Evolutionary conservation across 2,888 invertebrate species (phyloP).

Genomic region (Cheilosia vulpina): DNA sequence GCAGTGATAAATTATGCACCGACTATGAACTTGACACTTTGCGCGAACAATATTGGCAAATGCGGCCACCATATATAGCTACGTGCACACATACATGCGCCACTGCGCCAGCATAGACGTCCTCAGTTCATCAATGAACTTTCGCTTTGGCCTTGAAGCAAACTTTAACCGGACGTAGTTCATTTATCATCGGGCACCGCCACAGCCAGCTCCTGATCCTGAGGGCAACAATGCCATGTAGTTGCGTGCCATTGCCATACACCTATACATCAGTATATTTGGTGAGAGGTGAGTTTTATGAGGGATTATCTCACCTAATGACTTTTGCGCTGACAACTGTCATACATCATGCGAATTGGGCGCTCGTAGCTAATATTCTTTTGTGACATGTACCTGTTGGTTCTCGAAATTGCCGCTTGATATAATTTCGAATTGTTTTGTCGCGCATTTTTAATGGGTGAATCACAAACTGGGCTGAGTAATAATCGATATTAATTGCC

Average conservation of each 20-base stretch:
- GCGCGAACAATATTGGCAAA: constrained; percentile 71
- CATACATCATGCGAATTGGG: constrained; percentile 71
- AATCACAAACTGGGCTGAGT: constrained; percentile 53
- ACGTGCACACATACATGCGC: neutral
- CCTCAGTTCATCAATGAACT: constrained; percentile 73
- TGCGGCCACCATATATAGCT: constrained; percentile 35
- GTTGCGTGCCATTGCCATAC: constrained; percentile 7
- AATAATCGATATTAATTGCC: constrained; percentile 6
- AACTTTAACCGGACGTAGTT: constrained; percentile 71
- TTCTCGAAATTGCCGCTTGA: constrained; percentile 45
- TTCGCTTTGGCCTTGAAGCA: constrained; percentile 70
- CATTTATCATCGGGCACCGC: constrained; percentile 65
- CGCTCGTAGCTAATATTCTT: constrained; percentile 18
- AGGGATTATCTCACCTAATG: constrained; percentile 75
- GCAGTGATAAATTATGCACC: constrained; percentile 71
- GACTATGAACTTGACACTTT: constrained; percentile 67
- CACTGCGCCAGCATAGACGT: constrained; percentile 33
- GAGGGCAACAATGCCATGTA: constrained; percentile 40
- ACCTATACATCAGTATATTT: neutral
- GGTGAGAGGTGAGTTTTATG: constrained; percentile 64
- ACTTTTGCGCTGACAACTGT: constrained; percentile 74
- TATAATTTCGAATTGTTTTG: constrained; percentile 46
- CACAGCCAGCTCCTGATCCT: constrained; percentile 25
- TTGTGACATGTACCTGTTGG: constrained; percentile 50
- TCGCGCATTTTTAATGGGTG: constrained; percentile 43